A percentile compares a stretch with the other conserved stretches of the same genome.
phyloP scores from a whole-genome alignment of 2,888 invertebrate genomes.

The Platerodrilus igneus region DNA sequence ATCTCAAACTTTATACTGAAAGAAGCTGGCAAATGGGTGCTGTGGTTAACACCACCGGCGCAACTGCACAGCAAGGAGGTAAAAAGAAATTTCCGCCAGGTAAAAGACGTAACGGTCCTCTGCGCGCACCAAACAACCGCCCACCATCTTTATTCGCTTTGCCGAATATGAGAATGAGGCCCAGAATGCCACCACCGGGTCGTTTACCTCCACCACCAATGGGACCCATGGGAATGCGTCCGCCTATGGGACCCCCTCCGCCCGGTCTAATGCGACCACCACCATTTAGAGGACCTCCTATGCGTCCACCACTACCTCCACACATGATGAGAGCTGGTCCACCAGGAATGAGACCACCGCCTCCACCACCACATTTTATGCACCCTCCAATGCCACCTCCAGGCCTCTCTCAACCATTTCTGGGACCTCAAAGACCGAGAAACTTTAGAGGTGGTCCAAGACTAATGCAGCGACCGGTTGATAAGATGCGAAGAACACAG shows the following conservation, averaged over 20 bases:
- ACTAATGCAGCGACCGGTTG: constrained; percentile 14
- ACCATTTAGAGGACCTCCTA: constrained; percentile 15
- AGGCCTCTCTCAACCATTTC: too few relatives aligned
- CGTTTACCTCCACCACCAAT: constrained; percentile 36
- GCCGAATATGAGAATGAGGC: constrained; percentile 38
- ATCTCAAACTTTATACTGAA: too few relatives aligned
- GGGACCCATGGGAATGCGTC: constrained; percentile 33
- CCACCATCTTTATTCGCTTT: constrained; percentile 27
- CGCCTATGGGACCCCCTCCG: constrained; percentile 33
- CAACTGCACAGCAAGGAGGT: constrained; percentile 20
- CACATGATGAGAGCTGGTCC: constrained; percentile 29
- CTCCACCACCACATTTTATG: constrained; percentile 16
- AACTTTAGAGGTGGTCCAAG: constrained; percentile 22
- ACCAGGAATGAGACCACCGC: constrained; percentile 28
- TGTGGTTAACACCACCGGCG: constrained; percentile 21
- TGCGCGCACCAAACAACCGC: constrained; percentile 30
- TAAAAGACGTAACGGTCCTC: constrained; percentile 27
- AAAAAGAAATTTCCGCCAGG: constrained; percentile 21
- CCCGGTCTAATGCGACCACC: constrained; percentile 25
- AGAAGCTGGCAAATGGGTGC: constrained; percentile 32
- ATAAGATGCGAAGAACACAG: constrained; percentile 35
- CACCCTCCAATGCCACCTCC: constrained; percentile 13
- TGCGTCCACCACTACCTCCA: constrained; percentile 15
- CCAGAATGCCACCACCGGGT: constrained; percentile 31
- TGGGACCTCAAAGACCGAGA: constrained; percentile 22